Conservation (phyloP, 2,888 invertebrate species). For the Lymantria monacha region DNA sequence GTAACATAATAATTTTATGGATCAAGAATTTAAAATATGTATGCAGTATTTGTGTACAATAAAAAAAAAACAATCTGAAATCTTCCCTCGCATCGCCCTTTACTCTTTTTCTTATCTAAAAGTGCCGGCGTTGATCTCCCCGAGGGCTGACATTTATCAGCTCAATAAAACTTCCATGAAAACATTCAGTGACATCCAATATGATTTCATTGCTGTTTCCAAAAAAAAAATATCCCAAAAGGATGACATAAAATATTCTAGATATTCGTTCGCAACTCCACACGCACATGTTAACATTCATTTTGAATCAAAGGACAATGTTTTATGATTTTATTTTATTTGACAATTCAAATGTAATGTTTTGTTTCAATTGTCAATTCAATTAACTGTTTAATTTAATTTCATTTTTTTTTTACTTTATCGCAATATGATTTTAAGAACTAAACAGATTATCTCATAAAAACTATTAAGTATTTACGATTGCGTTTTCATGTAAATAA, state of each 20-base stretch:
- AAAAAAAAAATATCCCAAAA: conserved; percentile 53
- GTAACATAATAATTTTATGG: too few relatives aligned
- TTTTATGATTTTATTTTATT: too few relatives aligned
- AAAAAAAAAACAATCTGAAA: conserved; percentile 31
- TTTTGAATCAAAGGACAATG: conserved; percentile 40
- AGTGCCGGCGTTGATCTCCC: conserved; percentile 61
- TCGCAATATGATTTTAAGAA: too few relatives aligned
- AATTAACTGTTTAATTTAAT: too few relatives aligned
- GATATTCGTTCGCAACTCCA: conserved; percentile 50
- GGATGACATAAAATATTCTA: conserved; percentile 56
- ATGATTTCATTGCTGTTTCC: conserved; percentile 65
- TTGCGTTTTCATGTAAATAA: too few relatives aligned
- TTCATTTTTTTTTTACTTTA: too few relatives aligned
- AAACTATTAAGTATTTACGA: too few relatives aligned
- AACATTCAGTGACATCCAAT: conserved; percentile 73
- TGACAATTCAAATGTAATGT: too few relatives aligned
- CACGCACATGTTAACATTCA: conserved; percentile 60
- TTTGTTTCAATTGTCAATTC: too few relatives aligned
- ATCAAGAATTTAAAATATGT: background rate
- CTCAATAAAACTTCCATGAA: conserved; percentile 73
- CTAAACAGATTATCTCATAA: too few relatives aligned
- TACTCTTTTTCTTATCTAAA: conserved; percentile 61
- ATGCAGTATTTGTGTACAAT: background rate
- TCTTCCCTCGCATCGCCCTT: conserved; percentile 34
- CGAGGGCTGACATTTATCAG: conserved; percentile 69